These are phyloP conservation scores for Drosophila sp. DNA, from an alignment of 1,140 invertebrate genomes.

Conservation along the genomic window DNA sequence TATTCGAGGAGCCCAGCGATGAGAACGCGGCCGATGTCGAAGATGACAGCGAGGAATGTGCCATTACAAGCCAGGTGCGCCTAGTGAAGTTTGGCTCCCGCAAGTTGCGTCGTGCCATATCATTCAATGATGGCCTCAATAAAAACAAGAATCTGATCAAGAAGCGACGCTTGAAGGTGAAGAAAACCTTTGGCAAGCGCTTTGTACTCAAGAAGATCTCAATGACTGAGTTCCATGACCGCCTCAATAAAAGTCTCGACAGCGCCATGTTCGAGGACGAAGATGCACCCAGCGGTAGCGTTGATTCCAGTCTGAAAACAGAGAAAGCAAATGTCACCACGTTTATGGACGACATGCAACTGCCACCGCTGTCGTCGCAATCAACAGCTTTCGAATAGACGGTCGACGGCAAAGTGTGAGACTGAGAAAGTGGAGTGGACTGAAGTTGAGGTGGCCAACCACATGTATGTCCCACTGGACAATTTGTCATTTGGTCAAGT, in stretches of 20 bases:
- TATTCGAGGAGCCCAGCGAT: slow-evolving; percentile 77
- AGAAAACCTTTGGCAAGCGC: slow-evolving; percentile 76
- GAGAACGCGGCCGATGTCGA: slow-evolving; percentile 67
- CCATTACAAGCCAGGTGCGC: slow-evolving; percentile 61
- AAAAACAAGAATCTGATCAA: slow-evolving; percentile 73
- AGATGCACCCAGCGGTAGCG: slow-evolving; percentile 7
- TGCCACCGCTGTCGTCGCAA: slow-evolving; percentile 43
- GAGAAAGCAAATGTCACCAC: slow-evolving; percentile 16
- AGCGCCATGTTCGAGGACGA: slow-evolving; percentile 72
- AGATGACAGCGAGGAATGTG: slow-evolving; percentile 62
- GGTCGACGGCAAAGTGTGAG: neutral
- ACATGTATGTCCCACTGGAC: neutral
- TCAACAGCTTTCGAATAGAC: slow-evolving; percentile 47
- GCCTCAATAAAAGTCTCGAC: slow-evolving; percentile 75
- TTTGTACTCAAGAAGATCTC: slow-evolving; percentile 70
- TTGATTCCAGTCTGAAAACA: neutral
- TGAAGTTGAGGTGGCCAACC: neutral
- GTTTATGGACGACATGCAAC: slow-evolving; percentile 71
- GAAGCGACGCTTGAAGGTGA: slow-evolving; percentile 75
- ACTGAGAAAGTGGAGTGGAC: neutral
- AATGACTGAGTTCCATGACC: slow-evolving; percentile 75
- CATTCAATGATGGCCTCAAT: slow-evolving; percentile 75
- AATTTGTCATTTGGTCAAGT: slow-evolving; percentile 24
- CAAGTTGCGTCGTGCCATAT: slow-evolving; percentile 67
- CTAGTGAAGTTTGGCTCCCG: slow-evolving; percentile 67